Evolutionary conservation across 2,888 invertebrate genomes (phyloP).

Genomic region (Pterostichus niger): DNA sequence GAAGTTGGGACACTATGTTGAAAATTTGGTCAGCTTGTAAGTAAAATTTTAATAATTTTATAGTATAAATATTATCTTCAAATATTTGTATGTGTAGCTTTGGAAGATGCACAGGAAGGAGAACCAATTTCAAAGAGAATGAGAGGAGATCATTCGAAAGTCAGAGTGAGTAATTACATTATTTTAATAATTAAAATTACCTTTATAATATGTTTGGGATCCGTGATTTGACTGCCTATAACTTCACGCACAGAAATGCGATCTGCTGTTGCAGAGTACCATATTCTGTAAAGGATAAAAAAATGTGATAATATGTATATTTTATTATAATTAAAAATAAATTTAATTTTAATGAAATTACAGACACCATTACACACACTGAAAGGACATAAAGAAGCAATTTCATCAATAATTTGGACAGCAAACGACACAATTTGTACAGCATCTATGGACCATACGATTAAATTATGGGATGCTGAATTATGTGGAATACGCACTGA

Average conservation of each 20-base stretch:
- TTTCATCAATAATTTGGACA: constrained; percentile 92
- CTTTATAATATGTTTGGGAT: background rate
- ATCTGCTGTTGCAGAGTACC: too few relatives aligned
- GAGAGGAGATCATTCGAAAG: constrained; percentile 80
- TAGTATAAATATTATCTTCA: constrained; percentile 35
- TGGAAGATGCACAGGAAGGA: constrained; percentile 79
- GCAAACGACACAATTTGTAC: constrained; percentile 88
- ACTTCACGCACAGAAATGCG: too few relatives aligned
- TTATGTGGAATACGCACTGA: constrained; percentile 90
- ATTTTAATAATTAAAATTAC: background rate
- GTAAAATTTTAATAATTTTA: constrained; percentile 69
- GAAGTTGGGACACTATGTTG: constrained; percentile 95
- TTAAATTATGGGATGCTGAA: constrained; percentile 96
- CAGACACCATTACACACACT: constrained; percentile 92
- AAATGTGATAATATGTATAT: too few relatives aligned
- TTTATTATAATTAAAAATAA: background rate
- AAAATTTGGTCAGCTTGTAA: constrained; percentile 93
- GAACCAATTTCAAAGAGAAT: constrained; percentile 81
- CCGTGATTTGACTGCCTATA: too few relatives aligned
- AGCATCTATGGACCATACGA: constrained; percentile 96
- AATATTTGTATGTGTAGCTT: constrained; percentile 67
- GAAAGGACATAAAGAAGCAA: constrained; percentile 94
- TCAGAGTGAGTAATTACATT: constrained; percentile 78
- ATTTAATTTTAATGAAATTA: constrained; percentile 65
- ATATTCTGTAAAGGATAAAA: too few relatives aligned